phyloP scores from a whole-genome alignment of 2,888 invertebrate species.

The Sialis lutaria region DNA sequence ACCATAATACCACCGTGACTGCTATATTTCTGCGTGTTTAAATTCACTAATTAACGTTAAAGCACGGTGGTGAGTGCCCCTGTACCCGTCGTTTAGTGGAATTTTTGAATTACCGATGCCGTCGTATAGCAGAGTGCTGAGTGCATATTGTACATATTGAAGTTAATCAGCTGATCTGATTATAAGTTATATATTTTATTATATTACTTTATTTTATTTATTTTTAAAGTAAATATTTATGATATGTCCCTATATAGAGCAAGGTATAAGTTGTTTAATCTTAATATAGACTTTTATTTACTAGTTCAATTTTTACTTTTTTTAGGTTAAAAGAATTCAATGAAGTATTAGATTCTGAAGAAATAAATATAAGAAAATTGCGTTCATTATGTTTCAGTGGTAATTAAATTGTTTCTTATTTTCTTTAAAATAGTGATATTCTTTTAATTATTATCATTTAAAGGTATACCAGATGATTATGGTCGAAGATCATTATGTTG shows the following conservation, averaged over 20 bases:
- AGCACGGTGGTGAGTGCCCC: too few species aligned
- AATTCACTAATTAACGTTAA: too few species aligned
- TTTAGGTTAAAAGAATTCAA: conserved; percentile 68
- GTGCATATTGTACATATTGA: too few species aligned
- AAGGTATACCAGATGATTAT: conserved; percentile 78
- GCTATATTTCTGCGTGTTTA: too few species aligned
- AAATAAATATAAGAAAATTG: conserved; percentile 49
- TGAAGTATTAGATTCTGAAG: conserved; percentile 47
- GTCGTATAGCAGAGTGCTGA: too few species aligned
- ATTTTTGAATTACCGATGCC: too few species aligned
- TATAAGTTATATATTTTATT: too few species aligned
- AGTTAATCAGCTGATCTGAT: too few species aligned
- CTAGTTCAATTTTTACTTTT: conserved; percentile 13
- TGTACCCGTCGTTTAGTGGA: too few species aligned
- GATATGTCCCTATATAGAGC: conserved; percentile 18
- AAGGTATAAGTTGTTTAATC: conserved; percentile 14
- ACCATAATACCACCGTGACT: too few species aligned
- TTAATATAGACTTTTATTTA: conserved; percentile 9
- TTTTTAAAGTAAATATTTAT: neutral
- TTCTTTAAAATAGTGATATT: neutral
- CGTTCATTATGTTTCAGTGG: conserved; percentile 65
- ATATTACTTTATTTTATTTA: too few species aligned
- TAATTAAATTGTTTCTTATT: conserved; percentile 21
- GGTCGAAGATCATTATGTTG: conserved; percentile 71
- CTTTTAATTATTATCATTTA: conserved; percentile 9